Evolutionary conservation across 2,113 vertebrate species (phyloP).

Genomic region (Limnothrissa miodon): DNA sequence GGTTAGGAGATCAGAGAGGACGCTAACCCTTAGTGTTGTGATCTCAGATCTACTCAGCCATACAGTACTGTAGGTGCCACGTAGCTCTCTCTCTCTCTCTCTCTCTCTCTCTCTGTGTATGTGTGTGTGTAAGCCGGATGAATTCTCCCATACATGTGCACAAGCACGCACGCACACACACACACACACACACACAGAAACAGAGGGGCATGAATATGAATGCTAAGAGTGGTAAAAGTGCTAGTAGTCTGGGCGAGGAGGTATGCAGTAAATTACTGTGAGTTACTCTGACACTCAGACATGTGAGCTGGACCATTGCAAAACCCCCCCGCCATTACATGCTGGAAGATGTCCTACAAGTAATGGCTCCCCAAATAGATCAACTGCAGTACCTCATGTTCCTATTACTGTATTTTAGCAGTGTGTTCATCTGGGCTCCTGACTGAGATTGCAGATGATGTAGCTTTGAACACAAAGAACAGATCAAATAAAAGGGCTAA

Average conservation of each 20-base stretch:
- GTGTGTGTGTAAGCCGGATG: neutral
- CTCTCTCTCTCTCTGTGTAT: too few species aligned
- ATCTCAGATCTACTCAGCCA: neutral
- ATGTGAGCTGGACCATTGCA: constrained; percentile 24
- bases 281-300: constrained; percentile 34
- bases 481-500: neutral
- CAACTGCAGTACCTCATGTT: neutral
- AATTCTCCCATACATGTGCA: neutral
- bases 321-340: neutral
- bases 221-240: neutral
- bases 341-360: neutral
- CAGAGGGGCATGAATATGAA: too few species aligned
- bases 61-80: neutral
- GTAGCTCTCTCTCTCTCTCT: too few species aligned
- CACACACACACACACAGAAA: constrained; percentile 1
- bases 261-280: constrained; percentile 36
- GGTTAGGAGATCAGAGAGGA: neutral
- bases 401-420: neutral
- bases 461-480: neutral
- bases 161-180: neutral
- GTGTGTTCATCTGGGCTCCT: neutral
- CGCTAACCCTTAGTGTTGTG: neutral
- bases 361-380: neutral
- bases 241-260: constrained; percentile 20
- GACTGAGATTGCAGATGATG: neutral